These are phyloP conservation scores for Petrosia ficiformis DNA, from an alignment of 37 sponge, comb jelly and placozoan species.

Conservation along the genomic window DNA sequence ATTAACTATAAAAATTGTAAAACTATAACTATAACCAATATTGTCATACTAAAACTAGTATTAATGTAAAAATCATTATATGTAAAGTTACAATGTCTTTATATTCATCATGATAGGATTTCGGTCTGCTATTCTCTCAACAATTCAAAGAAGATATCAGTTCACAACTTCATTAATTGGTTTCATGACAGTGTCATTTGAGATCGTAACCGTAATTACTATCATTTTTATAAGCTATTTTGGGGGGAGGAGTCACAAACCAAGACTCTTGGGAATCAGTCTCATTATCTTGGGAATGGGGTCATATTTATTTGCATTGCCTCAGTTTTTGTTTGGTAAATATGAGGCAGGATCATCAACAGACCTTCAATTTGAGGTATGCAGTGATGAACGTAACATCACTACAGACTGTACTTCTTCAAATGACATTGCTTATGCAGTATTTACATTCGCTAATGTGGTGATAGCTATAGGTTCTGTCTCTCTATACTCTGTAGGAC, in stretches of 20 bases:
- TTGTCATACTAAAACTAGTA: too few relatives aligned
- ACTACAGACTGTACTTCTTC: slow-evolving; percentile 6
- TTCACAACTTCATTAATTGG: slow-evolving; percentile 66
- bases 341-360: slow-evolving; percentile 16
- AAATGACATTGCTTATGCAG: slow-evolving; percentile 24
- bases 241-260: slow-evolving; percentile 74
- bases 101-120: background rate
- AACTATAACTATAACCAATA: too few relatives aligned
- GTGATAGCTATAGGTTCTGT: slow-evolving; percentile 74
- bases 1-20: too few relatives aligned
- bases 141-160: slow-evolving; percentile 63
- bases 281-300: slow-evolving; percentile 50
- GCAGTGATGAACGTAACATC: slow-evolving; percentile 15
- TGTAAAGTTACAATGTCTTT: too few relatives aligned
- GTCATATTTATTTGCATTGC: slow-evolving; percentile 59
- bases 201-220: slow-evolving; percentile 61
- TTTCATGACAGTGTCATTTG: slow-evolving; percentile 44
- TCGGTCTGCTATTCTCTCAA: slow-evolving; percentile 4
- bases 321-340: slow-evolving; percentile 67
- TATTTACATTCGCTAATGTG: slow-evolving; percentile 69
- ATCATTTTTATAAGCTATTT: slow-evolving; percentile 82
- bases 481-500: slow-evolving; percentile 72
- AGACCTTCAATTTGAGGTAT: slow-evolving; percentile 19
- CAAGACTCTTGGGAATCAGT: slow-evolving; percentile 64
- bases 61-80: too few relatives aligned